Conservation (phyloP, 2,888 invertebrate species). For the Drosophila ezoana region DNA sequence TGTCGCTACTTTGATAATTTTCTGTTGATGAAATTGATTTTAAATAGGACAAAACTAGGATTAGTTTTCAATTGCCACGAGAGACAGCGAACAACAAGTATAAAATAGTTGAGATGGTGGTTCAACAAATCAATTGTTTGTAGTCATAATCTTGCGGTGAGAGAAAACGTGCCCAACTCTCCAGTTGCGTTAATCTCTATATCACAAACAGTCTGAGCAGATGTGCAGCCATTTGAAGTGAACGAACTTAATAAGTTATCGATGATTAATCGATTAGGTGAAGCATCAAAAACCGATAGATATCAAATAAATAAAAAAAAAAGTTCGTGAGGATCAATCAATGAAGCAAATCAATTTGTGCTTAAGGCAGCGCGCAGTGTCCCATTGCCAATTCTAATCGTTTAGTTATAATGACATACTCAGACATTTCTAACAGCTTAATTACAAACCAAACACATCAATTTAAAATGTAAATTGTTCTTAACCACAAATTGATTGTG, state of each 20-base stretch:
- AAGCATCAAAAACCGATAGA: neutral
- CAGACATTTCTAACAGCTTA: slow-evolving; percentile 21
- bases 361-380: neutral
- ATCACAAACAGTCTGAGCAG: neutral
- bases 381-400: neutral
- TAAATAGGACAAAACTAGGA: slow-evolving; percentile 40
- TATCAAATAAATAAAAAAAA: neutral
- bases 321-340: neutral
- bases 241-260: too few relatives aligned
- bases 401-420: neutral
- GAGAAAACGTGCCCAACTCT: neutral
- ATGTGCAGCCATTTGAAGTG: too few relatives aligned
- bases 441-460: slow-evolving; percentile 17
- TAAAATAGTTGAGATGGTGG: neutral
- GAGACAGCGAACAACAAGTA: slow-evolving; percentile 25
- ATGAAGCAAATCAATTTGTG: neutral
- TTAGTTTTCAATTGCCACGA: slow-evolving; percentile 17
- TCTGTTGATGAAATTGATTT: slow-evolving; percentile 40
- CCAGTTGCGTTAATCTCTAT: neutral
- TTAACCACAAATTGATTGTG: slow-evolving; percentile 4
- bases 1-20: slow-evolving; percentile 26
- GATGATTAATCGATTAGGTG: neutral
- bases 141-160: neutral
- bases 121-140: slow-evolving; percentile 1
- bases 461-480: slow-evolving; percentile 56